Conservation (phyloP, 2,888 invertebrate genomes). For the Synergus gifuensis region DNA sequence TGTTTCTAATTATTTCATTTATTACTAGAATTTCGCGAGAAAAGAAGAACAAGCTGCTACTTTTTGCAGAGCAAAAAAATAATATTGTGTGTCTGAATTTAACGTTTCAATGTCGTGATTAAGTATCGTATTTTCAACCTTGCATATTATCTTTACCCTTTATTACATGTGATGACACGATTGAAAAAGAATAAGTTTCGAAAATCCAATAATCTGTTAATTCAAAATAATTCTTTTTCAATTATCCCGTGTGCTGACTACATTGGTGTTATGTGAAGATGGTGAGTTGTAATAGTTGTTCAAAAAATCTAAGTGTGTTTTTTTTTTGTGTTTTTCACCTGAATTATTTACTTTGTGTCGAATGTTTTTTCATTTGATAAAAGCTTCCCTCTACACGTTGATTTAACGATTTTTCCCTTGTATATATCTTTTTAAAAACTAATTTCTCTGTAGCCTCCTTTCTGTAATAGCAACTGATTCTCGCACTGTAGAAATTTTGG, state of each 20-base stretch:
- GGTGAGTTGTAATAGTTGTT: constrained; percentile 73
- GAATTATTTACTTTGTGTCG: constrained; percentile 44
- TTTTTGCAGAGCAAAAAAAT: not conserved
- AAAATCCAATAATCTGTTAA: constrained; percentile 64
- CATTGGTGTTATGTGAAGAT: constrained; percentile 74
- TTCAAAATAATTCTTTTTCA: constrained; percentile 70
- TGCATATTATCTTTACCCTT: constrained; percentile 46
- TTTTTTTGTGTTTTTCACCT: constrained; percentile 46
- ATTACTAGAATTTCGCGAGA: not conserved
- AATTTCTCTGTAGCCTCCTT: constrained; percentile 1
- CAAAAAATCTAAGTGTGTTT: constrained; percentile 64
- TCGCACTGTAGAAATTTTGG: not conserved
- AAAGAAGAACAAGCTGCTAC: not conserved
- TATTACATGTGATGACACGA: constrained; percentile 52
- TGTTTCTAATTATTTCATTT: not conserved
- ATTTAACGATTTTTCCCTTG: constrained; percentile 33
- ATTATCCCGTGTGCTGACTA: constrained; percentile 74
- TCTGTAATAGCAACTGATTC: not conserved
- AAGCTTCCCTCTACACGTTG: constrained; percentile 33
- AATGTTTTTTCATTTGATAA: constrained; percentile 7
- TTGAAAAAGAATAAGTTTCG: constrained; percentile 28
- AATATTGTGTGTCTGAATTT: constrained; percentile 19
- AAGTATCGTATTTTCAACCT: not conserved
- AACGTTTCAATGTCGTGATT: constrained; percentile 29
- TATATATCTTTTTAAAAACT: constrained; percentile 10